A percentile compares a stretch with the other conserved stretches of the same genome.
These are phyloP conservation scores for Falcaria lacertinaria DNA, from an alignment of 2,888 invertebrate species.

Conservation along the genomic window DNA sequence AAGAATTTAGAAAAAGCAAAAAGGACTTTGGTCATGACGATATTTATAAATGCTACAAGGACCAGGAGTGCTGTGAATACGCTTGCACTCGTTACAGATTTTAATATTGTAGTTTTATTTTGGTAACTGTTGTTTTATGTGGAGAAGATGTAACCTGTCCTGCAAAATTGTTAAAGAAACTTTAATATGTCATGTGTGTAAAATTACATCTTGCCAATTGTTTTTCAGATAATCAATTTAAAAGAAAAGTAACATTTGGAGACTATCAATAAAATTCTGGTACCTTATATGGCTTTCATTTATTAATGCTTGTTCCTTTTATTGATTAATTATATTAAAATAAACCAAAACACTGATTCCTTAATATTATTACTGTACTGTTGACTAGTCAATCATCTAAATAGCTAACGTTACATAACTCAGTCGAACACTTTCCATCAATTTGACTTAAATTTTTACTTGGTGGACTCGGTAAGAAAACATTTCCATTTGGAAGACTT, in stretches of 20 bases:
- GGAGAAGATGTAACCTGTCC: no score
- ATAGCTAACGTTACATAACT: not conserved
- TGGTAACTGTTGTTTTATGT: no score
- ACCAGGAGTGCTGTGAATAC: not conserved
- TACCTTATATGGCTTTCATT: not conserved
- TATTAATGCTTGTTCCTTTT: slow-evolving; percentile 8
- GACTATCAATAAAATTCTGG: not conserved
- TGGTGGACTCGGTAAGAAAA: slow-evolving; percentile 23
- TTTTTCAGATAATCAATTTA: not conserved
- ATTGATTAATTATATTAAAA: slow-evolving; percentile 13
- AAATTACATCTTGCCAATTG: not conserved
- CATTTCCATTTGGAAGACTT: slow-evolving; percentile 38
- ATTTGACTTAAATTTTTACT: slow-evolving; percentile 13
- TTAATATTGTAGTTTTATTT: not conserved
- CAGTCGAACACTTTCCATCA: slow-evolving; percentile 15
- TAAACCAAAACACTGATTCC: slow-evolving; percentile 17
- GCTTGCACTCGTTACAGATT: not conserved
- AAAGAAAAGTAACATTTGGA: not conserved
- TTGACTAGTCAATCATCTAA: slow-evolving; percentile 23
- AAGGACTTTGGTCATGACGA: slow-evolving; percentile 1
- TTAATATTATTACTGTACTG: slow-evolving; percentile 4
- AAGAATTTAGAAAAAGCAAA: not conserved
- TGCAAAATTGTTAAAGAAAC: no score
- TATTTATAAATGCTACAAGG: slow-evolving; percentile 5
- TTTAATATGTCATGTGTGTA: no score